These are phyloP conservation scores for Stomatorhinus walkeri DNA, from an alignment of 2,797 vertebrate species.

Conservation along the genomic window DNA sequence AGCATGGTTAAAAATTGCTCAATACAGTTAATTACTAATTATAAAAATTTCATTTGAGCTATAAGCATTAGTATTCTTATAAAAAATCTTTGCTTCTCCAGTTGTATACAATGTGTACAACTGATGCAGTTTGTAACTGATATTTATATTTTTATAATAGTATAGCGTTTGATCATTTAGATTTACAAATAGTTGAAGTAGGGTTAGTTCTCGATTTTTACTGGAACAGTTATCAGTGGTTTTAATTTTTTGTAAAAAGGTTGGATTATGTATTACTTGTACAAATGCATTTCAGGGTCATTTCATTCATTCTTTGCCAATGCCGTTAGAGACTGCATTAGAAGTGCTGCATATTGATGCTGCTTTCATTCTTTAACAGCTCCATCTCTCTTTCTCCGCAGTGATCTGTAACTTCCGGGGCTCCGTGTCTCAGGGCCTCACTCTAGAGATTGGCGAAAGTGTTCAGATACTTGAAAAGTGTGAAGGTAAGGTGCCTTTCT, in stretches of 20 bases:
- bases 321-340: neutral
- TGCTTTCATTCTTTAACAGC: neutral
- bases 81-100: neutral
- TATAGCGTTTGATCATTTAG: neutral
- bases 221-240: neutral
- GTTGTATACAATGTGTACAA: neutral
- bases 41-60: neutral
- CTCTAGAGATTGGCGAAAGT: slow-evolving; percentile 89
- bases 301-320: neutral
- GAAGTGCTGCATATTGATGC: neutral
- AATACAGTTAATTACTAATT: neutral
- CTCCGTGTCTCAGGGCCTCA: slow-evolving; percentile 75
- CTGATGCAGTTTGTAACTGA: neutral
- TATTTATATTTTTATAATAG: neutral
- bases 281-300: neutral
- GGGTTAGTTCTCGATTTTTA: neutral
- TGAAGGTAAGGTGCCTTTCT: slow-evolving; percentile 72
- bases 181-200: neutral
- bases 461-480: slow-evolving; percentile 94
- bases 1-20: neutral
- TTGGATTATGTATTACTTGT: neutral
- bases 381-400: neutral
- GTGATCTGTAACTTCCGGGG: slow-evolving; percentile 70
- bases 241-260: neutral
- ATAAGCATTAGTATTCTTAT: neutral